Evolutionary conservation across 2,888 invertebrate genomes (phyloP).

Genomic region (Stenchaetothrips biformis): DNA sequence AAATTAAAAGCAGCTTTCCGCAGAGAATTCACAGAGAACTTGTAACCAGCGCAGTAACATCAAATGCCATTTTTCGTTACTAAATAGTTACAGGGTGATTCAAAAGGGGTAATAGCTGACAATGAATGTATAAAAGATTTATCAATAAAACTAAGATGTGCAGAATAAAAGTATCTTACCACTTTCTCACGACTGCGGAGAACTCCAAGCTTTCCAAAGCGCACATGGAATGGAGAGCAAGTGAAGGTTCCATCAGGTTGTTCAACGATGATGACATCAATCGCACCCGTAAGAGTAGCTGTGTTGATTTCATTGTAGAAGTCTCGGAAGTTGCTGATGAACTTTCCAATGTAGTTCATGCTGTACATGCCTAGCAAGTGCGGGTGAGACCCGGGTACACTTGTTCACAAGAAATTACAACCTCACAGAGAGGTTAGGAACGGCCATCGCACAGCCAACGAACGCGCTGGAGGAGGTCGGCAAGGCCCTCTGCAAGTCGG

Average conservation of each 20-base stretch:
- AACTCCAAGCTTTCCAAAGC: constrained; percentile 98
- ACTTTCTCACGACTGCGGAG: constrained; percentile 94
- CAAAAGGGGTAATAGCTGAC: no score
- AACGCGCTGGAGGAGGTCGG: no score
- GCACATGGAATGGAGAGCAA: constrained; percentile 97
- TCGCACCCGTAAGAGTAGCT: constrained; percentile 96
- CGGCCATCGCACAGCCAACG: background rate
- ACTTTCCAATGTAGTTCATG: constrained; percentile 80
- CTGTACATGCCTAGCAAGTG: constrained; percentile 33
- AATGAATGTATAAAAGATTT: background rate
- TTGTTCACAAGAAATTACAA: background rate
- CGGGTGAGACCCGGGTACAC: background rate
- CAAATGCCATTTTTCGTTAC: no score
- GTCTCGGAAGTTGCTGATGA: constrained; percentile 87
- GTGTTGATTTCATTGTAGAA: constrained; percentile 98
- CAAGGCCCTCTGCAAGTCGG: no score
- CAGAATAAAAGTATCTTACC: constrained; percentile 53
- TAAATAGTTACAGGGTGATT: no score
- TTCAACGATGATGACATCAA: constrained; percentile 96
- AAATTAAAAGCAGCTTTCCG: background rate
- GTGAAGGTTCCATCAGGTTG: constrained; percentile 91
- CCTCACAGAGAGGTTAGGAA: constrained; percentile 2
- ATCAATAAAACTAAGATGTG: background rate
- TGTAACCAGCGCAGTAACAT: background rate
- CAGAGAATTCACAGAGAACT: background rate